Base-by-base conservation (phyloP, 2,113 vertebrate genomes). In the Halcyon senegalensis region DNA sequence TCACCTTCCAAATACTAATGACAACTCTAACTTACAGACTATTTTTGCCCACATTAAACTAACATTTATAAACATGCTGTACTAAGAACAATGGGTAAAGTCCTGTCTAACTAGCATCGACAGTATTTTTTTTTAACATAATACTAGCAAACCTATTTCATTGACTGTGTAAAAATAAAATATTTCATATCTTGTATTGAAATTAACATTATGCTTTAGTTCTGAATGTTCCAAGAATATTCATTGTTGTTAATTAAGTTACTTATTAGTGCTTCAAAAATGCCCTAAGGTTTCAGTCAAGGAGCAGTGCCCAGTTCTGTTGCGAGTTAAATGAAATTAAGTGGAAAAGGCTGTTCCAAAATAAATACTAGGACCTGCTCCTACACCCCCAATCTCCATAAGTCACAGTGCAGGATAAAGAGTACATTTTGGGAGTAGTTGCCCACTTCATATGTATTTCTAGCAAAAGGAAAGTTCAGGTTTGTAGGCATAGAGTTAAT, bases 301-400 rank as follows among this genome's bases (percentile, higher is more conserved):
- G 50, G 15, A 85, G 18, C 25, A 66, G 44, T 67, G 67, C 60
- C 48, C 46, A 58, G 33, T 72, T 94, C 48, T 96, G 31, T 18
- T 77, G 20, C 62, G 91, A 85, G 69, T 87, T 76, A 91, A 74
- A 43, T 67, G 55, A 86, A 85, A 82, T 82, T 14, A 97, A 93
- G 63, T 77, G 93, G 72, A 94, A 90, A 80, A 11, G 17, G 18
- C 15, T 90, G 21, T 93, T 93, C 70, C 6, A 8, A 86, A 94
- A 89, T 10, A 86, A 72, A 67, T 76, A 66, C 18, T 70, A 59
- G 31, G 19, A 27, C n/a, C 93, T 95, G 24, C 6, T 86, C 33
- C 62, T 93, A 37, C 4, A 74, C 5, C 6, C 9, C 35, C 27
- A 41, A 1, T 44, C n/a, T 94, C 21, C 24, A 4, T 44, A 87